Evolutionary conservation across 2,797 vertebrate genomes (phyloP), one percentile per base, ranked within the genome.

Genomic region (Sebastes nivosus): DNA sequence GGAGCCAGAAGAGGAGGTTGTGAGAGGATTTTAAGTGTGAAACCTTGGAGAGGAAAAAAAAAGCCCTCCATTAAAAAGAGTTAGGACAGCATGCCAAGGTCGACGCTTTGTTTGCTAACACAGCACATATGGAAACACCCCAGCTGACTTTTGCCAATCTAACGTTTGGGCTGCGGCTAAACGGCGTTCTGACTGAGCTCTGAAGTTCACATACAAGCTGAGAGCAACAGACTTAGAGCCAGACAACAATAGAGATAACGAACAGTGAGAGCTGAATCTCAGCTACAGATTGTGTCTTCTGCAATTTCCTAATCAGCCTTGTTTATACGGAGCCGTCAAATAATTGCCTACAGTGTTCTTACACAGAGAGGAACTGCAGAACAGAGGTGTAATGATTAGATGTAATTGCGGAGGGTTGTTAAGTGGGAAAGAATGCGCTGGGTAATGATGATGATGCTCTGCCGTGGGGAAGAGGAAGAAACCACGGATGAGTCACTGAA

Each of bases 81-180:
- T 24, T 20, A 67, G 67, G 57, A 83, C 54, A 32, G n/a, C 70
- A 10, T n/a, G 84, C 87, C 89, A 92, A 91, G 88, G 88, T 88
- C 75, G 12, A 72, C 3, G 5, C 76, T 57, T 54, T 86, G 88
- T 82, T 91, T 90, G 89, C 86, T 25, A 84, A 90, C 86, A 71
- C 85, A 83, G 91, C 90, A 87, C 86, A 90, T 86, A 79, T 79
- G 86, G 77, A 88, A 86, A 89, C 86, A 89, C 80, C 88, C 87
- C 77, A 11, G 72, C 46, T 42, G 88, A 84, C 84, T 77, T 86
- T 67, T 38, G 32, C 65, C 79, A 72, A 69, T 85, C 73, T 73
- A 60, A 72, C 75, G 54, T 30, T 63, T 90, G 88, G 86, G 68
- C 38, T 8, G 16, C 34, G 13, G 86, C 89, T 88, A 92, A 77